Evolutionary conservation across 2,797 vertebrate genomes (phyloP).

Genomic region (Micrastur ruficollis): DNA sequence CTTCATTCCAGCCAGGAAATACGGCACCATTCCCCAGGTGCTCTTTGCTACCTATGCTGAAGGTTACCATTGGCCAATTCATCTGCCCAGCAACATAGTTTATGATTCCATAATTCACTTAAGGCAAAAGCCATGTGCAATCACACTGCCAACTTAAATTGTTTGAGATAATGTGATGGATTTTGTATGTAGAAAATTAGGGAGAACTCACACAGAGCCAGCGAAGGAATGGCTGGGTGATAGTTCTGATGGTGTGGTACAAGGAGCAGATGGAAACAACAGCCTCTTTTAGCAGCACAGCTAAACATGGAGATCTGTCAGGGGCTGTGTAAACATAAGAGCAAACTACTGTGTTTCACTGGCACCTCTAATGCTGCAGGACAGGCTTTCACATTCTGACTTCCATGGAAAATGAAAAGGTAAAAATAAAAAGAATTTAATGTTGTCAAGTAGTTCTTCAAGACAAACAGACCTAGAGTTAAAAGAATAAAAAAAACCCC

Average conservation of each 20-base stretch:
- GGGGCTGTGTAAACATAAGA: background rate
- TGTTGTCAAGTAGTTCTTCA: background rate
- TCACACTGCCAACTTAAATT: background rate
- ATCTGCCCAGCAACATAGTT: background rate
- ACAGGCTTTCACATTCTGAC: background rate
- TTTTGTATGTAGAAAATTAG: background rate
- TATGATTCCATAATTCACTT: fast-evolving
- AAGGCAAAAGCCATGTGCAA: background rate
- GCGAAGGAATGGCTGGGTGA: background rate
- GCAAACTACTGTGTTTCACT: background rate
- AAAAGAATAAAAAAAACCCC: background rate
- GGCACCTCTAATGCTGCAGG: background rate
- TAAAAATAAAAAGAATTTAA: background rate
- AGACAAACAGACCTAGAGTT: background rate
- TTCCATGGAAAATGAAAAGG: background rate
- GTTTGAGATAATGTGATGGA: background rate
- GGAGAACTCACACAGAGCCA: background rate
- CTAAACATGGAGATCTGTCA: background rate
- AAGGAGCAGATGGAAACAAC: background rate
- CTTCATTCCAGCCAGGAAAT: background rate
- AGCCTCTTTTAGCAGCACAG: background rate
- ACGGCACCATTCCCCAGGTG: fast-evolving
- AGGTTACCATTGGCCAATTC: background rate
- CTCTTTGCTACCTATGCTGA: background rate
- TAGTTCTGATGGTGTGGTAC: background rate